Evolutionary conservation across 2,888 invertebrate species (phyloP).

Genomic region (Mesorhabditis sp.): DNA sequence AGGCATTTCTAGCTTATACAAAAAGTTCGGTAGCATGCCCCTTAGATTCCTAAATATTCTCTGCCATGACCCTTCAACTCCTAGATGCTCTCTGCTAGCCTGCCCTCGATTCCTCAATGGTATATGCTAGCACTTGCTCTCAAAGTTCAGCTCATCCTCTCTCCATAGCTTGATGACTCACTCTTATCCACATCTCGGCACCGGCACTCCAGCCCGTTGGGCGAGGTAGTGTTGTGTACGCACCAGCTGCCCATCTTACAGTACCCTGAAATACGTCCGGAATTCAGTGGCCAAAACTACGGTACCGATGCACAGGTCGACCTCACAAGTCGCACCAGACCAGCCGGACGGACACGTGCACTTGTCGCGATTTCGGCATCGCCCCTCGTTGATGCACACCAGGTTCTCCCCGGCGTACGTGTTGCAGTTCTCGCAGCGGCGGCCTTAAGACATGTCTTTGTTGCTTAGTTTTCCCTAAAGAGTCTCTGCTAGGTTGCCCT

Average conservation of each 20-base stretch:
- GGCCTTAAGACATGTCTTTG: conserved; percentile 17
- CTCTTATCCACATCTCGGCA: not conserved
- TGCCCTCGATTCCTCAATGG: no score
- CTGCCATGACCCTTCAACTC: no score
- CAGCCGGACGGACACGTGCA: conserved; percentile 66
- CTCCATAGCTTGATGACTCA: not conserved
- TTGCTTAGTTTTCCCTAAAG: conserved; percentile 23
- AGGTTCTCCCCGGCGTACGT: not conserved
- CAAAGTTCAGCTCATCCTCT: no score
- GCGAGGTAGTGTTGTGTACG: not conserved
- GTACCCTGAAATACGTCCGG: not conserved
- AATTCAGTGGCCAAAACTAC: not conserved
- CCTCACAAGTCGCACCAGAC: conserved; percentile 18
- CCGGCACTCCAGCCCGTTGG: conserved; percentile 3
- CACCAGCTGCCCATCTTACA: conserved; percentile 6
- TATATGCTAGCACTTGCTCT: no score
- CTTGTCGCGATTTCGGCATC: conserved; percentile 14
- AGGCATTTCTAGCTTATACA: no score
- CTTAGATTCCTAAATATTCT: no score
- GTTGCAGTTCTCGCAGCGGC: conserved; percentile 44
- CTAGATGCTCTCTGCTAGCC: no score
- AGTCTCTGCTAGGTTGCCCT: conserved; percentile 27
- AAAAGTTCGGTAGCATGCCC: no score
- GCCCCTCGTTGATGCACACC: conserved; percentile 18
- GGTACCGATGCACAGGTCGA: conserved; percentile 19